Conservation (phyloP, 2,888 invertebrate species). For the Phalangium opilio region DNA sequence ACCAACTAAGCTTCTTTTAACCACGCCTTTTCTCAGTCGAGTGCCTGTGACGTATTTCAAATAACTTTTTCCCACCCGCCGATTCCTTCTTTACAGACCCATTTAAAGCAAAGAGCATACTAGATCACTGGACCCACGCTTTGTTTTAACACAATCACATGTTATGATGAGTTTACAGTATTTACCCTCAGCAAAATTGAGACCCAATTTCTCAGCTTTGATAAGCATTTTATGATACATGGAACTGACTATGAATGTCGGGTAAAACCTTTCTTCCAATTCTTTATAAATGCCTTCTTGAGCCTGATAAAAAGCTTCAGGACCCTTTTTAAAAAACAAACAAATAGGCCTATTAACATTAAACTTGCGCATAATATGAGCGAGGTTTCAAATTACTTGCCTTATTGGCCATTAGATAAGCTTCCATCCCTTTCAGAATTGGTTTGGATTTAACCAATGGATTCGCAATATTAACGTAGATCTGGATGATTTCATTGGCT, state of each 20-base stretch:
- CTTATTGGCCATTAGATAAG: slow-evolving; percentile 68
- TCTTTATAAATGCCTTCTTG: slow-evolving; percentile 62
- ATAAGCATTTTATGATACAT: slow-evolving; percentile 58
- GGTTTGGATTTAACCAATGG: slow-evolving; percentile 24
- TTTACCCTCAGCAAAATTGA: slow-evolving; percentile 13
- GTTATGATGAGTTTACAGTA: neutral
- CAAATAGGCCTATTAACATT: too few species aligned
- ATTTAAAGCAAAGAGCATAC: too few species aligned
- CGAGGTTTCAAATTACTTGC: slow-evolving; percentile 27
- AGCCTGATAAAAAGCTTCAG: slow-evolving; percentile 73
- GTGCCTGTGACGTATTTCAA: too few species aligned
- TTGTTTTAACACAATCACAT: neutral
- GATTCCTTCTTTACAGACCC: too few species aligned
- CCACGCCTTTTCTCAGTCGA: too few species aligned
- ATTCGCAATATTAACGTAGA: slow-evolving; percentile 47
- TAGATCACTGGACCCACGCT: too few species aligned
- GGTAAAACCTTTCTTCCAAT: slow-evolving; percentile 73
- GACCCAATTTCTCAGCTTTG: slow-evolving; percentile 41
- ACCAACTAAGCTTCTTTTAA: too few species aligned
- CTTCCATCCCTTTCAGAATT: slow-evolving; percentile 62
- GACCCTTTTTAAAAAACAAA: slow-evolving; percentile 36
- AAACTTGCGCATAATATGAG: too few species aligned
- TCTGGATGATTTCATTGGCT: slow-evolving; percentile 81
- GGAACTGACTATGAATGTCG: slow-evolving; percentile 71
- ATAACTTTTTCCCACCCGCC: too few species aligned